Conservation (phyloP, 2,797 vertebrate genomes). For the Xiphophorus birchmanni region DNA sequence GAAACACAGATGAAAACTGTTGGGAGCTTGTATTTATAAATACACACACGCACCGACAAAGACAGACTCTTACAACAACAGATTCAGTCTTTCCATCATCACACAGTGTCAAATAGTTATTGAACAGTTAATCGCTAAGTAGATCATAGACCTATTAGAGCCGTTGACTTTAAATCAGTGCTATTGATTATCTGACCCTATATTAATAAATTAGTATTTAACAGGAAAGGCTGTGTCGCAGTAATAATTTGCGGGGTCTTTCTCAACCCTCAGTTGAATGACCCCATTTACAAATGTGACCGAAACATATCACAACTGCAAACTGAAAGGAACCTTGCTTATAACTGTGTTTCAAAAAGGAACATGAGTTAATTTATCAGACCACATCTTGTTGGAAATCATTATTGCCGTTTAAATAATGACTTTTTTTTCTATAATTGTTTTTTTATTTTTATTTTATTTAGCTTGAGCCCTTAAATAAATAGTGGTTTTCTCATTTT, state of each 20-base stretch:
- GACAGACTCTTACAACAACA: conserved; percentile 18
- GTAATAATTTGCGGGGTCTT: conserved; percentile 38
- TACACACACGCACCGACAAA: background rate
- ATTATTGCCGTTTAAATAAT: background rate
- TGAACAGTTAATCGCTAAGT: conserved; percentile 52
- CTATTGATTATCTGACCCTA: conserved; percentile 40
- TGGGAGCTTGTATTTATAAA: background rate
- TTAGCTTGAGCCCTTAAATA: background rate
- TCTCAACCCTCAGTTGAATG: background rate
- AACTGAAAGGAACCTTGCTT: background rate
- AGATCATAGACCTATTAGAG: conserved; percentile 50
- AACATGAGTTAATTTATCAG: conserved; percentile 1
- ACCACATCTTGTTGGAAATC: background rate
- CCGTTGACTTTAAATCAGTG: conserved; percentile 41
- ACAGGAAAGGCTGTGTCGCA: conserved; percentile 19
- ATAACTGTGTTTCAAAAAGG: background rate
- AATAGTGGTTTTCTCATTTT: background rate
- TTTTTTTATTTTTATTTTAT: background rate
- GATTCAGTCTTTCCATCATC: conserved; percentile 17
- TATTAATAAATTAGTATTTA: conserved; percentile 55
- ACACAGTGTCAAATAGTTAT: conserved; percentile 45
- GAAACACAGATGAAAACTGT: background rate
- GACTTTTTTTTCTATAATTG: background rate
- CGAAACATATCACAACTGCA: conserved; percentile 12
- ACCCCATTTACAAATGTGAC: conserved; percentile 12